Evolutionary conservation across 2,888 invertebrate species (phyloP), one percentile per base, ranked within the genome.

Genomic region (Chromoteleia sp.): DNA sequence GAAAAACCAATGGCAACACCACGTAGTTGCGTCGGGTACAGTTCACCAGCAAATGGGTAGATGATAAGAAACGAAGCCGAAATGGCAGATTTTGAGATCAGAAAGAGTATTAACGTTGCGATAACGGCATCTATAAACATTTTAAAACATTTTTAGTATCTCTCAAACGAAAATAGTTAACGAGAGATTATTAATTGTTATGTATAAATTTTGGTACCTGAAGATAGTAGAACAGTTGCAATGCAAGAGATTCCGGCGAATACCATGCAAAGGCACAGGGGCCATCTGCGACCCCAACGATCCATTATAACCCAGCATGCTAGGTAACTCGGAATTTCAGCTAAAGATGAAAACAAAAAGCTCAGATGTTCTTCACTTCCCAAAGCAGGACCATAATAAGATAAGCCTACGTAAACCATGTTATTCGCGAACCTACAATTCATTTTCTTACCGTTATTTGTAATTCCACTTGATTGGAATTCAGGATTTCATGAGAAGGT

Each of bases 31-130:
- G 98, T 98, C 0, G 98, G 98, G 92, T 98, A 98, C 17, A 98
- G 91, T 92, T 98, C 98, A 7, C 97, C 97, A 85, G 97, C 97
- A 91, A 98, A 98, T 0, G 98, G 97, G 91, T 98, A 98, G 86
- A 98, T 97, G 82, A 97, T 97, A 71, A 97, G 93, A 92, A 97
- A 98, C 4, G 97, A 97, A 4, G 97, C 97, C 0, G 98, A 97
- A 89, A 98, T 96, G 84, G 97, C 94, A 83, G 97, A 97, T 92
- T 98, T 98, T 10, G 97, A 96, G 87, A 97, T 93, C 39, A 97
- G 92, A 91, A 96, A 97, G 14, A 97, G 92, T 73, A 95, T 93
- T 45, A 97, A 92, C 39, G 97, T 97, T 88, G 95, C 94, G 73
- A 93, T 94, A 68, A 95, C 94, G 52, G 96, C 96, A 92, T 96